Percentiles rank a stretch among this genome's conserved stretches.
phyloP scores from a whole-genome alignment of 2,797 vertebrate species.

The Lophotriccus pileatus region DNA sequence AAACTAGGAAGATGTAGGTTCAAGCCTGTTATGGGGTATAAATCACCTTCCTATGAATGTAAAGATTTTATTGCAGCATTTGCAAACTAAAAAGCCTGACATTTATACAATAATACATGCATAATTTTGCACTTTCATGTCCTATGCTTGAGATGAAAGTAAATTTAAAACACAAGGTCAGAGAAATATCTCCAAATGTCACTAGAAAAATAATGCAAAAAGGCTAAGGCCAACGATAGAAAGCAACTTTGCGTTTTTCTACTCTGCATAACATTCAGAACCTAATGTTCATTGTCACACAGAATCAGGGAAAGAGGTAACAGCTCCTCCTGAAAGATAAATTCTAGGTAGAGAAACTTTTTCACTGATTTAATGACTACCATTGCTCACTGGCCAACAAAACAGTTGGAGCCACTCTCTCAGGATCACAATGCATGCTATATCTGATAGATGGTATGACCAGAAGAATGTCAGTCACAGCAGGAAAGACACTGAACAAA shows the following conservation, averaged over 20 bases:
- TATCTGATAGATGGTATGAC: slow-evolving; percentile 65
- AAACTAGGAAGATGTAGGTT: slow-evolving; percentile 46
- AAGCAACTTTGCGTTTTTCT: slow-evolving; percentile 27
- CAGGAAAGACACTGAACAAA: slow-evolving; percentile 75
- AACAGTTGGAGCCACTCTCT: slow-evolving; percentile 41
- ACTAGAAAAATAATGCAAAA: not conserved
- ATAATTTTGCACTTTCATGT: slow-evolving; percentile 63
- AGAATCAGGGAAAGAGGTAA: not conserved
- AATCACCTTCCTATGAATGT: slow-evolving; percentile 47
- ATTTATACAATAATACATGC: slow-evolving; percentile 64
- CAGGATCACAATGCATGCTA: not conserved
- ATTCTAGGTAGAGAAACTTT: slow-evolving; percentile 14
- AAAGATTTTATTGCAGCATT: slow-evolving; percentile 67
- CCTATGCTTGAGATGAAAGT: slow-evolving; percentile 60
- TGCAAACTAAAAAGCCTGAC: slow-evolving; percentile 65
- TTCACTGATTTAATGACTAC: slow-evolving; percentile 37
- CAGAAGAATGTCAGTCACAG: slow-evolving; percentile 70
- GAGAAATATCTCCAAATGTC: slow-evolving; percentile 44
- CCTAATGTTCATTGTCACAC: not conserved
- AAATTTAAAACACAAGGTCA: slow-evolving; percentile 69
- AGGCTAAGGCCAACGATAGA: not conserved
- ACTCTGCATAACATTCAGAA: not conserved
- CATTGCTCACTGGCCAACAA: slow-evolving; percentile 30
- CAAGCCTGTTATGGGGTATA: slow-evolving; percentile 19
- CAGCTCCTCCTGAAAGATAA: slow-evolving; percentile 6